Conservation (phyloP, 2,888 invertebrate species). For the Diadromus collaris region DNA sequence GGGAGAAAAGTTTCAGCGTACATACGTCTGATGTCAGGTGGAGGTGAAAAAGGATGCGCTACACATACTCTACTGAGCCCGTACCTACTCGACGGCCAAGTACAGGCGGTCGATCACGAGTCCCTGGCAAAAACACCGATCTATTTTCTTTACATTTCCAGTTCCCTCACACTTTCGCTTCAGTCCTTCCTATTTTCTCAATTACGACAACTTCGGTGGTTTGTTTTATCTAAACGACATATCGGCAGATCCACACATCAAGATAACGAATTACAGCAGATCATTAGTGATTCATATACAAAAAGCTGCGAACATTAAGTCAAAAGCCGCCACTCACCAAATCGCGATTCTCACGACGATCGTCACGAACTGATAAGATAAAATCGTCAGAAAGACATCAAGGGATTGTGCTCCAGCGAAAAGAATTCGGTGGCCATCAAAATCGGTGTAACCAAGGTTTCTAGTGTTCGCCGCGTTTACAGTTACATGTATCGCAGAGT, state of each 20-base stretch:
- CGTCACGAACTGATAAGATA: neutral
- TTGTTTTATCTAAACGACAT: slow-evolving; percentile 4
- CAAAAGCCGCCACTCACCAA: neutral
- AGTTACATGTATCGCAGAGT: slow-evolving; percentile 46
- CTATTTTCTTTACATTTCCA: slow-evolving; percentile 12
- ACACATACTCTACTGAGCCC: neutral
- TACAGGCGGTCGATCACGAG: slow-evolving; percentile 4
- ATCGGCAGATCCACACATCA: neutral
- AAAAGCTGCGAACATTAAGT: too few species aligned
- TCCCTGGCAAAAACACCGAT: slow-evolving; percentile 16
- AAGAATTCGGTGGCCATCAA: slow-evolving; percentile 18
- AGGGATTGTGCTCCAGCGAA: neutral
- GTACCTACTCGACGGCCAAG: neutral
- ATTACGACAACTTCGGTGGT: neutral
- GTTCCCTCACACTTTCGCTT: slow-evolving; percentile 1
- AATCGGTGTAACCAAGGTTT: slow-evolving; percentile 15
- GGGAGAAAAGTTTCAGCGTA: neutral
- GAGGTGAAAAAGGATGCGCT: slow-evolving; percentile 10
- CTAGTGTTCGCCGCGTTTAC: slow-evolving; percentile 13
- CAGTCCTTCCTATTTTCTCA: neutral
- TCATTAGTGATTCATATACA: neutral
- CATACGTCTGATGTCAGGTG: neutral
- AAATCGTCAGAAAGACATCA: neutral
- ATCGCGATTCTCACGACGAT: neutral
- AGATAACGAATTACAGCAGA: neutral